Base-by-base conservation (phyloP, 2,888 invertebrate genomes). In the Drosophila mercatorum region DNA sequence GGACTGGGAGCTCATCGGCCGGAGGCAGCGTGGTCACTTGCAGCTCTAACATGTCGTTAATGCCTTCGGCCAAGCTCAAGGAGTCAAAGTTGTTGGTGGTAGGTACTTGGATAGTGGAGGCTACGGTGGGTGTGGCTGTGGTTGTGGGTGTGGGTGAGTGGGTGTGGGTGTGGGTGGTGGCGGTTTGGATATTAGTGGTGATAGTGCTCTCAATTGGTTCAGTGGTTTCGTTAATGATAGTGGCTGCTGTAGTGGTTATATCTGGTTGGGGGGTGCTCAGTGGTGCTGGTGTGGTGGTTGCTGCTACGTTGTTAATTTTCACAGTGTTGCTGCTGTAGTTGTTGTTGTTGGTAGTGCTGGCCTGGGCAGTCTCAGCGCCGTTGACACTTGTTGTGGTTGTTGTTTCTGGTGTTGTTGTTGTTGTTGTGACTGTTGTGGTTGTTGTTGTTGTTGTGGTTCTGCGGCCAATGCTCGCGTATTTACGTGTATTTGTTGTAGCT, bases 391-490 rank as follows among this genome's bases (percentile, higher is more conserved):
- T 78, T 68, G 72, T 66, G 4, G 28, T 28, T 59, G 60, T 67
- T 64, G 78, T 76, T 59, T 64, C 73, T 72, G 71, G 80, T 77
- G 81, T 64, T 22, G 81, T 64, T 77, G 81, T 64, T 22, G 81
- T 64, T 64, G 80, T 78, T 77, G 83, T 68, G 62, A 63, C 57
- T 55, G 61, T 64, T 62, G 72, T 78, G 63, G 75, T 73, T 81
- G 80, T 73, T 81, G 80, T 76, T 75, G 83, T 77, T 64, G 87
- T 87, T 80, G 85, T 86, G 81, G 88, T 90, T 82, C 89, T 91
- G 85, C 92, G 92, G 74, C 90, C 91, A 85, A 92, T 91, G 83
- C 88, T 92, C 79, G 90, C 89, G 80, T 92, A 92, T 83, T 83
- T 79, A 81, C 90, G 92, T 85, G 91, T 87, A 66, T 88, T 91